These are phyloP conservation scores for Drosophila chauvacae DNA, from an alignment of 1,140 invertebrate species.

Conservation along the genomic window DNA sequence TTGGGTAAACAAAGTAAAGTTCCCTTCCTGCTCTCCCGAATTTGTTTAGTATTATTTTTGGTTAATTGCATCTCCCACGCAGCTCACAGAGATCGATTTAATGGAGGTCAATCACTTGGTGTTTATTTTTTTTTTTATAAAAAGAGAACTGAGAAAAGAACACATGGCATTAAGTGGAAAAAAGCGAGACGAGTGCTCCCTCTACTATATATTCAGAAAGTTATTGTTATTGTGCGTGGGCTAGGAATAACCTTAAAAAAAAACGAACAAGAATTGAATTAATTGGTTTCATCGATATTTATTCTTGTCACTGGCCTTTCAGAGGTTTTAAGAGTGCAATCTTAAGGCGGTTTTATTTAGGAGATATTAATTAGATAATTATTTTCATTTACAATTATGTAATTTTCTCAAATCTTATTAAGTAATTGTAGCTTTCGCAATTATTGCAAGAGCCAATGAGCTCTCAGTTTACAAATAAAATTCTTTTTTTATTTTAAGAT, in stretches of 20 bases:
- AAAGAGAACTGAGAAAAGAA: neutral
- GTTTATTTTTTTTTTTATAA: constrained; percentile 5
- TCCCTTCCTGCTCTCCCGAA: neutral
- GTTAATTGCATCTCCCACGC: constrained; percentile 48
- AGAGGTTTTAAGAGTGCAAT: neutral
- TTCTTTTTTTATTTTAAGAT: too few relatives aligned
- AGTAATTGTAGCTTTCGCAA: neutral
- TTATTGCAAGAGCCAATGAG: neutral
- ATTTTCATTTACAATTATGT: neutral
- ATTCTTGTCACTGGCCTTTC: neutral
- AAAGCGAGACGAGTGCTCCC: neutral
- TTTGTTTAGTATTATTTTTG: constrained; percentile 29
- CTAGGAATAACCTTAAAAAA: constrained; percentile 19
- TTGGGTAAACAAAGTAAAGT: constrained; percentile 14
- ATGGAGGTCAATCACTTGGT: constrained; percentile 6
- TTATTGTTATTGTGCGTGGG: constrained; percentile 20
- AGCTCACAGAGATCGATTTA: constrained; percentile 11
- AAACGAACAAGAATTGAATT: neutral
- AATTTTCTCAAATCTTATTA: too few relatives aligned
- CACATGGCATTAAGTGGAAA: constrained; percentile 29
- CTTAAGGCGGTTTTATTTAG: neutral
- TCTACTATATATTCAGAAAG: constrained; percentile 19
- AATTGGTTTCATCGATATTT: constrained; percentile 11
- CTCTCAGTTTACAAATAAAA: too few relatives aligned
- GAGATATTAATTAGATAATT: neutral